Evolutionary conservation across 2,113 vertebrate genomes (phyloP).

Genomic region (Junco hyemalis): DNA sequence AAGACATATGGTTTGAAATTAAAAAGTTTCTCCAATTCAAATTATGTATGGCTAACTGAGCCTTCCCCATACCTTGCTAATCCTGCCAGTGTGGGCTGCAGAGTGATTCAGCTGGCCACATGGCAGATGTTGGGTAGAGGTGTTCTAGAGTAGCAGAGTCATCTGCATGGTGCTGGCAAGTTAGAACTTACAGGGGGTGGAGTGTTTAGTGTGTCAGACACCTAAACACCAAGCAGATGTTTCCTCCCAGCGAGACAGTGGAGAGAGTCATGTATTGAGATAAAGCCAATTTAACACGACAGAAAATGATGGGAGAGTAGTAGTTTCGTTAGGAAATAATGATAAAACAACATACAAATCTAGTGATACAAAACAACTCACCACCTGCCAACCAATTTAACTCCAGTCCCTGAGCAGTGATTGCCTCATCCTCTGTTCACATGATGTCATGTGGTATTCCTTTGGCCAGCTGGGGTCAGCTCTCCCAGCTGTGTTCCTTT

Average conservation of each 20-base stretch:
- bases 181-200: neutral
- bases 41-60: neutral
- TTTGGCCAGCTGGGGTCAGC: neutral
- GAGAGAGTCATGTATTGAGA: neutral
- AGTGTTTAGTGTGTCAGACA: neutral
- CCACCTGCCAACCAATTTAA: neutral
- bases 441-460: too few relatives aligned
- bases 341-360: neutral
- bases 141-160: neutral
- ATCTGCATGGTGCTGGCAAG: neutral
- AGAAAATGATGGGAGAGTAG: neutral
- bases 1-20: neutral
- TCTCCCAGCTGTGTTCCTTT: neutral
- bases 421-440: neutral
- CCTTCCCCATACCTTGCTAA: neutral
- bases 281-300: neutral
- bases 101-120: neutral
- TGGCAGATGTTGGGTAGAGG: neutral
- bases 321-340: neutral
- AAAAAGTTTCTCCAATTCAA: neutral
- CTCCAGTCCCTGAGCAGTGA: neutral
- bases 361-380: neutral
- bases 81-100: neutral
- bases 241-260: accelerated
- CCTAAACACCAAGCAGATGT: accelerated